Evolutionary conservation across 2,888 invertebrate species (phyloP).

Genomic region (Automeris io): DNA sequence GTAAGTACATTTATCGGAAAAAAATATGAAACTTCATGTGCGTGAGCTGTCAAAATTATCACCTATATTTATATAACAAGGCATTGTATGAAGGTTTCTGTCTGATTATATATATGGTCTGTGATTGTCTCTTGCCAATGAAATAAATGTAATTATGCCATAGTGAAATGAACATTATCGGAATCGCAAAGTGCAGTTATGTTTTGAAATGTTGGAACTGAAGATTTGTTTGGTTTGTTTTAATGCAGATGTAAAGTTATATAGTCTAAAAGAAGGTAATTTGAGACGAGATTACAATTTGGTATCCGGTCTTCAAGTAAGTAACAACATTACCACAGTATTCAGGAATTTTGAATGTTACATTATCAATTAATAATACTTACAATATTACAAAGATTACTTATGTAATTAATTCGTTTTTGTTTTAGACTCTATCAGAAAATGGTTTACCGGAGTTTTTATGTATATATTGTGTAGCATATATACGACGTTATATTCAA

Average conservation of each 20-base stretch:
- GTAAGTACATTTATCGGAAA: too few relatives aligned
- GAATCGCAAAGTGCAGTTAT: too few relatives aligned
- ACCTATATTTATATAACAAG: too few relatives aligned
- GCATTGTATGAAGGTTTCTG: too few relatives aligned
- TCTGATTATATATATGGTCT: too few relatives aligned
- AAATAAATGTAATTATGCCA: too few relatives aligned
- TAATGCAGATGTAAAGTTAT: conserved; percentile 43
- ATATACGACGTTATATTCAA: conserved; percentile 39
- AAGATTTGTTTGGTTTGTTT: conserved; percentile 60
- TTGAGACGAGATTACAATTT: conserved; percentile 48
- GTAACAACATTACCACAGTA: conserved; percentile 7
- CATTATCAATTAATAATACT: conserved; percentile 1
- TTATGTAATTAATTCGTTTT: conserved; percentile 3
- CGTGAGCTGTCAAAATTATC: too few relatives aligned
- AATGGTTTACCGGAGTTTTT: conserved; percentile 54
- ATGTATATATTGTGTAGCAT: conserved; percentile 50
- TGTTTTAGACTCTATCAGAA: conserved; percentile 39
- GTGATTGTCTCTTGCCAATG: too few relatives aligned
- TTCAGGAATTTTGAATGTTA: too few relatives aligned
- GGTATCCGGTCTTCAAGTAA: conserved; percentile 56
- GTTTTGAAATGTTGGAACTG: conserved; percentile 40
- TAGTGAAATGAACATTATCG: conserved; percentile 12
- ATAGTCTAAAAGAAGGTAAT: conserved; percentile 40
- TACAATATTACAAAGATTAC: too few relatives aligned
- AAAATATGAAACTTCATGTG: too few relatives aligned